Percentiles rank a stretch among this genome's conserved stretches.
Evolutionary conservation across 2,888 invertebrate genomes (phyloP).

Genomic region (Neria commutata): DNA sequence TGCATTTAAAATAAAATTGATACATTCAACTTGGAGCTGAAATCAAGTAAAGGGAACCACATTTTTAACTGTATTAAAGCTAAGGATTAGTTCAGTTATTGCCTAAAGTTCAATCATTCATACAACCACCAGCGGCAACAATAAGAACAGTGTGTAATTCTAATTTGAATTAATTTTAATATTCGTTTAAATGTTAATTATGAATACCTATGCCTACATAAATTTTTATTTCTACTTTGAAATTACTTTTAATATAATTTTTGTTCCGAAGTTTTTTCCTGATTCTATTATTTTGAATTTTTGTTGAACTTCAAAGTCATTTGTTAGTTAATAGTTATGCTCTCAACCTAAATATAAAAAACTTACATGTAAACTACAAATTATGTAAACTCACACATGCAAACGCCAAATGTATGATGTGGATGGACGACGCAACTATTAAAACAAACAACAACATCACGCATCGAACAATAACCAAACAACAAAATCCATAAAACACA

Average conservation of each 20-base stretch:
- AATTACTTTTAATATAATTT: not conserved
- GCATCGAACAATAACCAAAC: not conserved
- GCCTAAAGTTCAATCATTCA: no score
- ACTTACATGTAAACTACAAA: not conserved
- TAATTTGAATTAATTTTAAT: no score
- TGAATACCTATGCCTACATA: no score
- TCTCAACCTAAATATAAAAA: not conserved
- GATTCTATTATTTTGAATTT: slow-evolving; percentile 6
- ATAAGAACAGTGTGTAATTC: no score
- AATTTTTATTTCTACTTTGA: slow-evolving; percentile 19
- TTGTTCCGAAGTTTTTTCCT: not conserved
- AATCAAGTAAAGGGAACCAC: slow-evolving; percentile 47
- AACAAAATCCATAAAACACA: not conserved
- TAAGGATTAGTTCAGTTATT: not conserved
- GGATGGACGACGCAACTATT: not conserved
- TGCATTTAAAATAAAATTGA: slow-evolving; percentile 36
- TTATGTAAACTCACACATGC: slow-evolving; percentile 7
- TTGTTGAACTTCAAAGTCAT: no score
- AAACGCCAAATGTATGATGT: slow-evolving; percentile 7
- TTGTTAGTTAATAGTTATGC: slow-evolving; percentile 8
- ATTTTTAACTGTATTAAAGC: slow-evolving; percentile 8
- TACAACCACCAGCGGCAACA: no score
- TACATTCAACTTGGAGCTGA: slow-evolving; percentile 58
- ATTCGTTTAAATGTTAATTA: no score
- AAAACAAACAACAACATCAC: not conserved